Conservation (phyloP, 1,140 invertebrate species). For the Scaptomyza hsui region DNA sequence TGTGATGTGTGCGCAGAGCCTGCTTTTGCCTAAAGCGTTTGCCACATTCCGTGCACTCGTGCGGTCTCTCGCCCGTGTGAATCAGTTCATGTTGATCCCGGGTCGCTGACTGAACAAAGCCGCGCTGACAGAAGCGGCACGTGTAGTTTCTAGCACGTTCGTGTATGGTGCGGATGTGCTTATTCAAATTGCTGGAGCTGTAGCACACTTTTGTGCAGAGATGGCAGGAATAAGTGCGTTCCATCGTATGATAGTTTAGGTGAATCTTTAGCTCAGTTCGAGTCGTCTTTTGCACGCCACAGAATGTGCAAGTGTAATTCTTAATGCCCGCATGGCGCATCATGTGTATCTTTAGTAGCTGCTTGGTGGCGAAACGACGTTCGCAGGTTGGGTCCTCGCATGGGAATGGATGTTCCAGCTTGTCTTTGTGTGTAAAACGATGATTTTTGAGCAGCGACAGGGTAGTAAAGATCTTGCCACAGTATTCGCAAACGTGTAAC, state of each 20-base stretch:
- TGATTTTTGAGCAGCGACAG: conserved; percentile 49
- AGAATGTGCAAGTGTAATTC: conserved; percentile 57
- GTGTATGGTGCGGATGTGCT: conserved; percentile 58
- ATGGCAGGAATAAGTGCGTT: conserved; percentile 53
- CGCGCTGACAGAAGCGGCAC: conserved; percentile 53
- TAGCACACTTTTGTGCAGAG: conserved; percentile 57
- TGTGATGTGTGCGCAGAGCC: conserved; percentile 52
- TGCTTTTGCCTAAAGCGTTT: conserved; percentile 52
- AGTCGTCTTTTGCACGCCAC: conserved; percentile 63
- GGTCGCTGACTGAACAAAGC: conserved; percentile 59
- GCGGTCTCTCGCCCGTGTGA: conserved; percentile 84
- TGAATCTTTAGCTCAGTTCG: conserved; percentile 60
- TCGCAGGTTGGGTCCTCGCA: conserved; percentile 40
- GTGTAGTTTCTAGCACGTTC: conserved; percentile 50
- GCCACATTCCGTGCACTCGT: conserved; percentile 48
- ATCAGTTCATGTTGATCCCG: conserved; percentile 63
- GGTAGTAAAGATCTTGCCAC: conserved; percentile 57
- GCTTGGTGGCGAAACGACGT: conserved; percentile 51
- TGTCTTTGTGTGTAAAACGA: conserved; percentile 46
- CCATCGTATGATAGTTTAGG: conserved; percentile 63
- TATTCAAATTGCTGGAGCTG: conserved; percentile 55
- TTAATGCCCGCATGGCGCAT: conserved; percentile 67
- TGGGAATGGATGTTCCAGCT: conserved; percentile 35
- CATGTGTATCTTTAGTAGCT: conserved; percentile 56
- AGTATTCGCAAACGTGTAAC: conserved; percentile 55